Percentiles rank a stretch among this genome's conserved stretches.
phyloP scores from a whole-genome alignment of 2,113 vertebrate genomes.

The Amblyopsis rosae region DNA sequence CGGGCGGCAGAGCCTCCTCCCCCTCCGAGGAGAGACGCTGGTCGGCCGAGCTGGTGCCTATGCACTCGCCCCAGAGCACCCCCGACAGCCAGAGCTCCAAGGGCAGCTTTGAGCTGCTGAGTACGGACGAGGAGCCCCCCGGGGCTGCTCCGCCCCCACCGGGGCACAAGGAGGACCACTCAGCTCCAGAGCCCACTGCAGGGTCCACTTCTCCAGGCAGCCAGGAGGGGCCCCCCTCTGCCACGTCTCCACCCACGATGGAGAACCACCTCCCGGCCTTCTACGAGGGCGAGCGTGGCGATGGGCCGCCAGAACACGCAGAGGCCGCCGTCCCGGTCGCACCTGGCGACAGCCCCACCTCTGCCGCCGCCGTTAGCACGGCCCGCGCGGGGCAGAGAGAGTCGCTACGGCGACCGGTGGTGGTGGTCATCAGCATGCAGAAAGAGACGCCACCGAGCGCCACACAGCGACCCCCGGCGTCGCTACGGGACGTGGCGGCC shows the following conservation, averaged over 20 bases:
- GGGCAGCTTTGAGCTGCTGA: constrained; percentile 89
- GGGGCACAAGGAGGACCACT: too few species aligned
- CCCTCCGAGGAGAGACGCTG: constrained; percentile 88
- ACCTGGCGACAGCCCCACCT: not conserved
- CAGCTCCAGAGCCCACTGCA: constrained; percentile 2
- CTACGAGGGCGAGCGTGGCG: constrained; percentile 72
- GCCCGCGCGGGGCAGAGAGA: constrained; percentile 57
- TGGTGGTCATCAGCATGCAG: constrained; percentile 81
- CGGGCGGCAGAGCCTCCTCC: constrained; percentile 74
- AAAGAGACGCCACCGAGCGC: constrained; percentile 58
- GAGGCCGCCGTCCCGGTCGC: constrained; percentile 10
- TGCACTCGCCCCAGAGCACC: constrained; percentile 84
- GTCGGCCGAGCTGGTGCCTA: constrained; percentile 80
- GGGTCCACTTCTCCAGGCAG: not conserved
- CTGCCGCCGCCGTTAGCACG: constrained; percentile 24
- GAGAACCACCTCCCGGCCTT: constrained; percentile 87
- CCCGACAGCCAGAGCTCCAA: constrained; percentile 93
- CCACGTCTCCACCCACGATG: constrained; percentile 61
- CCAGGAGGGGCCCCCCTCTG: constrained; percentile 13
- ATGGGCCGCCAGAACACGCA: constrained; percentile 18
- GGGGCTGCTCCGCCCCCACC: constrained; percentile 61
- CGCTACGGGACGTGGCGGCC: constrained; percentile 53
- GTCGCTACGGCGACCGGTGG: constrained; percentile 63
- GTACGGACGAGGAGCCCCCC: constrained; percentile 79
- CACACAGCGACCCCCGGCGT: constrained; percentile 12